Base-by-base conservation (phyloP, 2,797 vertebrate genomes). In the Sternarchorhynchus goeldii region DNA sequence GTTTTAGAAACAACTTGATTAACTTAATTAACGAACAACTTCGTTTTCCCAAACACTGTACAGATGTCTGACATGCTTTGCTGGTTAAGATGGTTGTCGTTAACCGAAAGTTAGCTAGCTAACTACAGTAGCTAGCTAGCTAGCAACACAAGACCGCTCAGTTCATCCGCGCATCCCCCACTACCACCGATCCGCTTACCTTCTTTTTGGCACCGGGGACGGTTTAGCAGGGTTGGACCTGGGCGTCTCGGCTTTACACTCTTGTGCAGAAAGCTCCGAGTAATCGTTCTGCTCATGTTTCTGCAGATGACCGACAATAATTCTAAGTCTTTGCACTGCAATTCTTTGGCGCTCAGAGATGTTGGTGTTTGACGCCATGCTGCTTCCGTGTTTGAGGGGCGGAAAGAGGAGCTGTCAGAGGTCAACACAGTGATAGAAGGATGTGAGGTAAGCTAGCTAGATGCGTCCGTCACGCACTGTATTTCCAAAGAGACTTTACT, bases 361-460 rank as follows among this genome's bases (percentile, higher is more conserved):
- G 84, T 77, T 75, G 74, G 79, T 59, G 90, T 85, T 88, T 83
- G 92, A 91, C 94, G 94, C 94, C 94, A 94, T 94, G 94, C 94
- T 92, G 94, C 94, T 94, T 94, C 93, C 94, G 93, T 92, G 89
- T 94, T 92, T 81, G 83, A 73, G 82, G 56, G 79, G 58, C 74
- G 78, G 80, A 84, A 83, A 78, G 83, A 81, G n/a, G 64, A 60
- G 82, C 81, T 84, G 88, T 88, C 86, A 89, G 85, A 81, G 88
- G 84, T 87, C 87, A 87, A 78, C 73, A 74, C 53, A 59, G 68
- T 41, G 63, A 80, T 67, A 45, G 20, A 41, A 53, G 64, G 80
- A 80, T 83, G 45, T 50, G 45, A 50, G 10, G 45, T 50, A 50
- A 50, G 45, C 45, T 1, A 2, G 45, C 45, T 12, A 2, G 45